Conservation (phyloP, 2,797 vertebrate species). For the Podargus strigoides region DNA sequence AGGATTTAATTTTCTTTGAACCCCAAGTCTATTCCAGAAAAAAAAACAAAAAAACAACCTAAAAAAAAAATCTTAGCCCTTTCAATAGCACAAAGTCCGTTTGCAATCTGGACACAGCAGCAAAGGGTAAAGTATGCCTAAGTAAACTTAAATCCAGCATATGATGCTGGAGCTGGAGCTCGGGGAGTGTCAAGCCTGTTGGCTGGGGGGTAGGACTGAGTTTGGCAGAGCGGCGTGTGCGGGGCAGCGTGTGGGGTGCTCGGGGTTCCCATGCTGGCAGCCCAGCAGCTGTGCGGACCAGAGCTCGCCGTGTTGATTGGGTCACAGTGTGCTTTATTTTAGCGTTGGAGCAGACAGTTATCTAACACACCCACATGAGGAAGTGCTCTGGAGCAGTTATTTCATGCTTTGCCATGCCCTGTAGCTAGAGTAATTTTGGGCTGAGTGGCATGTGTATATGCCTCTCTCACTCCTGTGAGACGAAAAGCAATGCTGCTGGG, state of each 20-base stretch:
- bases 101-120: constrained; percentile 41
- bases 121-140: constrained; percentile 53
- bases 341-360: constrained; percentile 74
- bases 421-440: constrained; percentile 74
- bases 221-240: neutral
- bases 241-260: neutral
- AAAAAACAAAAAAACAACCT: neutral
- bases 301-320: neutral
- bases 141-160: constrained; percentile 57
- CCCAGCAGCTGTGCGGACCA: constrained; percentile 35
- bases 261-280: neutral
- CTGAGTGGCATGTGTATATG: constrained; percentile 61
- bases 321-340: constrained; percentile 68
- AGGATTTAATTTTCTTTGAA: constrained; percentile 17
- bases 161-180: constrained; percentile 48
- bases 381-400: constrained; percentile 76
- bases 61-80: neutral
- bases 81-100: constrained; percentile 17
- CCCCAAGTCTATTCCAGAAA: constrained; percentile 8
- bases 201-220: neutral
- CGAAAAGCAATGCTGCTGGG: constrained; percentile 35
- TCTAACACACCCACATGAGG: constrained; percentile 77
- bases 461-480: constrained; percentile 58
- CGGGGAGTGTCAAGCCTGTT: constrained; percentile 14
- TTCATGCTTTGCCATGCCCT: constrained; percentile 78